Conservation (phyloP, 1,140 invertebrate genomes). For the Macrobrachium rosenbergii region DNA sequence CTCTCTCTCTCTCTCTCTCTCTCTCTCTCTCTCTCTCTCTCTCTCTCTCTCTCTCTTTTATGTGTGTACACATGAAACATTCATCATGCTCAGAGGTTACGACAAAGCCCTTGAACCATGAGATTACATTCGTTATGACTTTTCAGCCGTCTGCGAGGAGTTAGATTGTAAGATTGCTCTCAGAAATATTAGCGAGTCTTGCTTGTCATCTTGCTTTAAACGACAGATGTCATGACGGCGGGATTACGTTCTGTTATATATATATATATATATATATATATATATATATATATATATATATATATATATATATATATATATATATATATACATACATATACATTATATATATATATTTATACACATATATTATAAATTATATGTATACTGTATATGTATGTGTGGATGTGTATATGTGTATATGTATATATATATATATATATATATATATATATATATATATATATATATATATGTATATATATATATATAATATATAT, state of each 20-base stretch:
- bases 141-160: no score
- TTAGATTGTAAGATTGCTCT: no score
- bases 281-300: conserved; percentile 35
- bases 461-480: not conserved
- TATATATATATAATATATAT: conserved; percentile 19
- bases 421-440: conserved; percentile 24
- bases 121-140: no score
- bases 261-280: conserved; percentile 19
- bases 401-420: conserved; percentile 1
- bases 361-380: not conserved
- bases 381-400: not conserved
- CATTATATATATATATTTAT: not conserved
- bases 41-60: conserved; percentile 7
- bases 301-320: not conserved
- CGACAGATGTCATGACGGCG: no score
- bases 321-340: conserved; percentile 9
- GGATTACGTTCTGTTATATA: not conserved
- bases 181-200: no score
- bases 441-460: conserved; percentile 34
- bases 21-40: conserved; percentile 21
- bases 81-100: no score
- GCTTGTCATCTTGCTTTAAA: no score
- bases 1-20: conserved; percentile 23
- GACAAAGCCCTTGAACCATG: no score
- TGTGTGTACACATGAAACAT: no score